Evolutionary conservation across 1,140 invertebrate genomes (phyloP).

Genomic region (Chelonus insularis): DNA sequence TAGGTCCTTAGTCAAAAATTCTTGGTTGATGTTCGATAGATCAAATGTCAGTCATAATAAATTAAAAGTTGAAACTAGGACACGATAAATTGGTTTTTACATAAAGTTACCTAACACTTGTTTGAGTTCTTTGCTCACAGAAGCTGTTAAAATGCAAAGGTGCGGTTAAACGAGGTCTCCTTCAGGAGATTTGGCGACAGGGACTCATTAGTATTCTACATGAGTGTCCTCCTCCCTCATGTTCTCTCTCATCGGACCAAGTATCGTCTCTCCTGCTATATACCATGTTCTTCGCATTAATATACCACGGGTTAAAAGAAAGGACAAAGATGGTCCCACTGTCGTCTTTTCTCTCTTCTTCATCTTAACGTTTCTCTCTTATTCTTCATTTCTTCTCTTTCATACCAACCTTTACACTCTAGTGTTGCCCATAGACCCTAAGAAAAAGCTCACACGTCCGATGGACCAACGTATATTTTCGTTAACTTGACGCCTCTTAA

Average conservation of each 20-base stretch:
- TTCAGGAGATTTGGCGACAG: slow-evolving; percentile 49
- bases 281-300: slow-evolving; percentile 61
- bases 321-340: slow-evolving; percentile 44
- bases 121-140: slow-evolving; percentile 18
- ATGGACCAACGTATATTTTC: slow-evolving; percentile 55
- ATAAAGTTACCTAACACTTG: slow-evolving; percentile 29
- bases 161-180: slow-evolving; percentile 50
- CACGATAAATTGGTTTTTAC: slow-evolving; percentile 3
- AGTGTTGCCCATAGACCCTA: background rate
- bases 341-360: slow-evolving; percentile 32
- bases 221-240: slow-evolving; percentile 19
- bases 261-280: slow-evolving; percentile 32
- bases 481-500: slow-evolving; percentile 57
- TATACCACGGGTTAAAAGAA: slow-evolving; percentile 60
- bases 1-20: no score
- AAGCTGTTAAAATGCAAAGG: slow-evolving; percentile 60
- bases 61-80: background rate
- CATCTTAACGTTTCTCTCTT: slow-evolving; percentile 30
- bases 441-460: slow-evolving; percentile 33
- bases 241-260: slow-evolving; percentile 3
- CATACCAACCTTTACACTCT: slow-evolving; percentile 8
- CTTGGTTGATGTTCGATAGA: background rate
- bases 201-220: slow-evolving; percentile 55
- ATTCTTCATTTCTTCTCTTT: slow-evolving; percentile 23
- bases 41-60: background rate